These are phyloP conservation scores for Otis tarda DNA, from an alignment of 2,113 vertebrate genomes.

Conservation along the genomic window DNA sequence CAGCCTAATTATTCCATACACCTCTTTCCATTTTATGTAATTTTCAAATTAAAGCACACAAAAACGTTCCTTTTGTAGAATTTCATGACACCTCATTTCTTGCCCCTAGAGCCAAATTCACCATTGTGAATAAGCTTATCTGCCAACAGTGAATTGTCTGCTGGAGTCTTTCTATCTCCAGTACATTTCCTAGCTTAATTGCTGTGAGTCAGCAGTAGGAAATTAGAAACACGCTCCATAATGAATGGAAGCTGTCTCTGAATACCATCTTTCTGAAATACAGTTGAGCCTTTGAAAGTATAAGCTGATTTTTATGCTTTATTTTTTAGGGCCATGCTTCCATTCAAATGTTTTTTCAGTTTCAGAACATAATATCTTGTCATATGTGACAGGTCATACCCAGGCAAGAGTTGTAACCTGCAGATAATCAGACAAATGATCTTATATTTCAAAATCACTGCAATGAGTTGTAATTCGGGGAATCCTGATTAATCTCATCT, in stretches of 20 bases:
- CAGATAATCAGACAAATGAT: constrained; percentile 11
- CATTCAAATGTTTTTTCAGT: not conserved
- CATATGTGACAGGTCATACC: not conserved
- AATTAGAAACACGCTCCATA: not conserved
- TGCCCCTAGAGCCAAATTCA: not conserved
- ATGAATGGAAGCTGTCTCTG: not conserved
- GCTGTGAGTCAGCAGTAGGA: constrained; percentile 46
- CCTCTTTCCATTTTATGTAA: not conserved
- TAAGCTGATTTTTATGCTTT: constrained; percentile 33
- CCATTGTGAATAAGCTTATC: not conserved
- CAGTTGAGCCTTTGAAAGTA: not conserved
- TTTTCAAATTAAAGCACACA: not conserved
- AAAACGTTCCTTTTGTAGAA: not conserved
- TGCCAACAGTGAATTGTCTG: not conserved
- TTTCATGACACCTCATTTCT: constrained; percentile 9
- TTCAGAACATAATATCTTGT: not conserved
- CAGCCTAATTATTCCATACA: not conserved
- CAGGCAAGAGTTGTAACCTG: not conserved
- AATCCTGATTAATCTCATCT: not conserved
- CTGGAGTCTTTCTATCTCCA: not conserved
- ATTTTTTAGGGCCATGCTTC: not conserved
- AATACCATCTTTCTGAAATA: not conserved
- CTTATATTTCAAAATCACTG: not conserved
- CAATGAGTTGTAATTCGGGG: not conserved
- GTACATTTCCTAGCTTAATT: not conserved